Base-by-base conservation (phyloP, 2,797 vertebrate species). In the Cyprinodon diabolis region DNA sequence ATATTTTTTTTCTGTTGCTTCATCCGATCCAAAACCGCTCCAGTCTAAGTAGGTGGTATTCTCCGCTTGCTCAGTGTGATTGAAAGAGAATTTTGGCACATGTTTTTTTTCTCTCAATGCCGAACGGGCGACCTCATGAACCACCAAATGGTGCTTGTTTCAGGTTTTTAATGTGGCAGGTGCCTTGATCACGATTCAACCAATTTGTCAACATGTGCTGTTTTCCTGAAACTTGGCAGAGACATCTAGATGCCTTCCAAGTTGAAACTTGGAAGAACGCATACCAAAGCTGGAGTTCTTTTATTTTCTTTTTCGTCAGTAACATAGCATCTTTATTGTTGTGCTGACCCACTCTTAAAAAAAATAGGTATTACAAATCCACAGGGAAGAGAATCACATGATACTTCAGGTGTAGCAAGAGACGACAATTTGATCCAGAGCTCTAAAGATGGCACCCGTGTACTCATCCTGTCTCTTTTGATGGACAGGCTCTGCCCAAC, bases 111-210 rank as follows among this genome's bases (percentile, higher is more conserved):
- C 88, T 82, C 84, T 83, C 89, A 85, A 88, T 86, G 84, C 86
- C 78, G 86, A 92, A 76, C 67, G 81, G 82, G 70, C 89, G 92
- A 93, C 92, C 93, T 84, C 55, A 55, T 91, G 92, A 92, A 90
- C 93, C 78, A 68, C 94, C 94, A 95, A 95, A 94, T 95, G 95
- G 93, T 92, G 93, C 87, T 90, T 89, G 90, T 89, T 92, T 93
- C 93, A 94, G 94, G 93, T 94, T 94, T 88, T 90, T 90, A 83
- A 87, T 89, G 92, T 94, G 91, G 90, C 94, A 94, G 94, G 94
- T 94, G 93, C 93, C 87, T 94, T 92, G 90, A 94, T 93, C 89
- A 89, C 78, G 90, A 93, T 94, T 94, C 92, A 93, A 93, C 85
- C 87, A 87, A 90, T 89, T 93, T 93, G 94, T 94, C 94, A 95